A percentile compares a stretch with the other conserved stretches of the same genome.
These are phyloP conservation scores for Hippocampus abdominalis DNA, from an alignment of 2,113 vertebrate species.

Conservation along the genomic window DNA sequence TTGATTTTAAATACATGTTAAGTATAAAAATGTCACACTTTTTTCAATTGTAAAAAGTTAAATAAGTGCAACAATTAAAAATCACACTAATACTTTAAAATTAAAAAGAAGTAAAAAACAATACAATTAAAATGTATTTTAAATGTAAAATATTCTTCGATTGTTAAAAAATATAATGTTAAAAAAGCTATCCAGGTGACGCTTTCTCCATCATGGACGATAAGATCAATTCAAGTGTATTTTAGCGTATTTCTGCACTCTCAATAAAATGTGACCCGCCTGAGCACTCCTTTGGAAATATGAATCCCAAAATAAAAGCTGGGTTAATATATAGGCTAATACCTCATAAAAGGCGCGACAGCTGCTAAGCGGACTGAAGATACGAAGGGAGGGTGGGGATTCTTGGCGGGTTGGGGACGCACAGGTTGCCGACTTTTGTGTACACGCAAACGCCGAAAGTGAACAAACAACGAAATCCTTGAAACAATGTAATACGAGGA, in stretches of 20 bases:
- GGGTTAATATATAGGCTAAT: conserved; percentile 41
- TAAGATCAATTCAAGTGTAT: conserved; percentile 4
- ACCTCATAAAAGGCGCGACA: conserved; percentile 60
- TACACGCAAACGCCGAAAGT: conserved; percentile 58
- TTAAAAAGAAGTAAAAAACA: too few relatives aligned
- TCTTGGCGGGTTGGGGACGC: conserved; percentile 31
- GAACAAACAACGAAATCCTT: conserved; percentile 64
- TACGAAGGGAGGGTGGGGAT: not conserved
- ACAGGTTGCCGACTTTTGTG: conserved; percentile 49
- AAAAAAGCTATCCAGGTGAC: too few relatives aligned
- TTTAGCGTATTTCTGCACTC: conserved; percentile 16
- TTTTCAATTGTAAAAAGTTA: too few relatives aligned
- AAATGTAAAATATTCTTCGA: too few relatives aligned
- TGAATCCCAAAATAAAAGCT: conserved; percentile 59
- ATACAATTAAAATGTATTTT: too few relatives aligned
- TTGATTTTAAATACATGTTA: too few relatives aligned
- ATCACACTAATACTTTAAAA: too few relatives aligned
- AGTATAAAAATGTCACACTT: too few relatives aligned
- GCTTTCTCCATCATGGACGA: conserved; percentile 16
- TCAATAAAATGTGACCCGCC: conserved; percentile 36
- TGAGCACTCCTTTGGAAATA: conserved; percentile 49
- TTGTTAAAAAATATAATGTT: too few relatives aligned
- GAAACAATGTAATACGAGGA: conserved; percentile 58
- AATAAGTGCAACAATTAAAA: too few relatives aligned
- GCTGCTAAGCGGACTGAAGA: conserved; percentile 55